Evolutionary conservation across 1,140 invertebrate species (phyloP).

Genomic region (Mesaphorura yosii): DNA sequence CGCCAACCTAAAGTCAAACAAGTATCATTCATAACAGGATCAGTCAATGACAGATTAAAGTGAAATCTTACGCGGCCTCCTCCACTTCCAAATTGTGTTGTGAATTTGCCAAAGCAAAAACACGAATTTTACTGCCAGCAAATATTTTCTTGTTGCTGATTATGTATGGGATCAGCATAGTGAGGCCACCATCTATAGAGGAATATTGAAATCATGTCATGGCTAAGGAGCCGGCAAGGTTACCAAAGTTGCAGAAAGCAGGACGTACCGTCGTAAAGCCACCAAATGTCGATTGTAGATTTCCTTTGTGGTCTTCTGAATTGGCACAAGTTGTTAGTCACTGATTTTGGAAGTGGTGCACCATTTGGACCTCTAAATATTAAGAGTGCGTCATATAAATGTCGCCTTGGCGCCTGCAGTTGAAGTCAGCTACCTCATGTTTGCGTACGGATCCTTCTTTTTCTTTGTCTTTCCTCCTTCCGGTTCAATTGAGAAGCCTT

Average conservation of each 20-base stretch:
- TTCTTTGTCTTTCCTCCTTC: slow-evolving; percentile 12
- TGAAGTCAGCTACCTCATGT: not conserved
- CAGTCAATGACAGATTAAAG: slow-evolving; percentile 4
- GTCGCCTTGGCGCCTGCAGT: too few species aligned
- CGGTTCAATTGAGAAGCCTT: slow-evolving; percentile 15
- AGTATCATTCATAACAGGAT: not conserved
- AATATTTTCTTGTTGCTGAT: slow-evolving; percentile 42
- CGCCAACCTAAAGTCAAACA: slow-evolving; percentile 40
- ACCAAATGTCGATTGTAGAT: slow-evolving; percentile 53
- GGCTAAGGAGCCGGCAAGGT: too few species aligned
- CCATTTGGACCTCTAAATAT: slow-evolving; percentile 31
- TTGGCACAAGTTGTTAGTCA: slow-evolving; percentile 40
- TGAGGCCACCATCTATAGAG: slow-evolving; percentile 37
- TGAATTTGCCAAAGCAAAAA: slow-evolving; percentile 47
- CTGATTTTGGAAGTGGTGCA: slow-evolving; percentile 29
- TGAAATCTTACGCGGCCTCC: slow-evolving; percentile 40
- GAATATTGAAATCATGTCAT: too few species aligned
- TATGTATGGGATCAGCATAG: slow-evolving; percentile 47
- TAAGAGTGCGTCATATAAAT: not conserved
- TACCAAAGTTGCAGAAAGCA: too few species aligned
- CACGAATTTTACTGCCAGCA: slow-evolving; percentile 44
- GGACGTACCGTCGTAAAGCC: slow-evolving; percentile 15
- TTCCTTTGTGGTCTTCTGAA: slow-evolving; percentile 49
- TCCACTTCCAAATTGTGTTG: slow-evolving; percentile 43
- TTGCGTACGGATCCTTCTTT: not conserved